Base-by-base conservation (phyloP, 2,888 invertebrate species). In the Panzeria rudis region DNA sequence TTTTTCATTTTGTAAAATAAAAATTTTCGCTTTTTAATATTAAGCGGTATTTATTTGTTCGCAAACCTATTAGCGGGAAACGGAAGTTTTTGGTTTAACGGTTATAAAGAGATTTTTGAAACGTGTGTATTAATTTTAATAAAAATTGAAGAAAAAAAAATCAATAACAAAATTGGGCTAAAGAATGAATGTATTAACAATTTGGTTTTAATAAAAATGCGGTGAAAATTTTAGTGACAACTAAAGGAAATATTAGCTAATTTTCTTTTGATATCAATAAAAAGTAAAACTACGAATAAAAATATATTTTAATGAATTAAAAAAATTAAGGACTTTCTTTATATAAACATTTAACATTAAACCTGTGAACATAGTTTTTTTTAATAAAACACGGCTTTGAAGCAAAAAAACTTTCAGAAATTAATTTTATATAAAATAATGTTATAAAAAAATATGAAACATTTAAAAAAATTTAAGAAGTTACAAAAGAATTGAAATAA, bases 1-100 rank as follows among this genome's bases (percentile, higher is more conserved):
- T 23, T 29, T 29, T 29, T 29, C 5, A 54, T 44, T 29, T 44
- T 13, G 5, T 47, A 38, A 29, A 52, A 64, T 29, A 29, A 52
- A 72, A 32, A 11, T 17, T 54, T 23, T 29, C 9, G 3, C 0
- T 52, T 64, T 64, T 64, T 29, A 68, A 77, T 47, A 15, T 41
- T 8, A 41, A 59, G 32, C 50, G 25, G 25, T 52, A 38, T 64
- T 64, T 52, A 38, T 64, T 64, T 62, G 7, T 68, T 9, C 7
- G 20, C 25, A 4, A 44, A 64, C 15, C 15, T 20, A 47, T 2
- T 23, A 68, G 52, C 50, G 38, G 73, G 41, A 84, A 78, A 71
- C 78, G 62, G 59, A 72, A 66, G 44, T 82, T 62, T 62, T 56
- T 56, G 3, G 3, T 25, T 23, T 35, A 75, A 44, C 66, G 66